Evolutionary conservation across 2,113 vertebrate species (phyloP).

Genomic region (Xenopus laevis): DNA sequence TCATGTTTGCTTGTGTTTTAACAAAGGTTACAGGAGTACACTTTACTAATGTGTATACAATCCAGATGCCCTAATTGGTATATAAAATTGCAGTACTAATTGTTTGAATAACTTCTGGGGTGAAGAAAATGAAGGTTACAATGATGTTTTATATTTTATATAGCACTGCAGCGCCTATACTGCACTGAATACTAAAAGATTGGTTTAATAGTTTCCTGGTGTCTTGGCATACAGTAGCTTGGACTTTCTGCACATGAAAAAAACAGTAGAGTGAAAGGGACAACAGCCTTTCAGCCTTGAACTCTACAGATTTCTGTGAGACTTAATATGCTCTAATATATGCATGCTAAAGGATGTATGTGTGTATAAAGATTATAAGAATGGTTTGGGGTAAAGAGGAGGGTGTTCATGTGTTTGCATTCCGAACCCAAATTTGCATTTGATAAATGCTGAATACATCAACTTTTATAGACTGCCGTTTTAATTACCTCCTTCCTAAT

Average conservation of each 20-base stretch:
- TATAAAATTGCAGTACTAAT: too few species aligned
- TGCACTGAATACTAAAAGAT: background rate
- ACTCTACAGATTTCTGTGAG: slow-evolving; percentile 14
- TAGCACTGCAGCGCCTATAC: too few species aligned
- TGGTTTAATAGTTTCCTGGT: background rate
- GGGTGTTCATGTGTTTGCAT: slow-evolving; percentile 47
- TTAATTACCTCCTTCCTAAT: slow-evolving; percentile 28
- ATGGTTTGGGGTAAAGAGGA: slow-evolving; percentile 33
- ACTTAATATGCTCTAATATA: slow-evolving; percentile 40
- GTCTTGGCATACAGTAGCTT: background rate
- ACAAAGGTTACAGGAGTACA: too few species aligned
- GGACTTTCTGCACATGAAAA: background rate
- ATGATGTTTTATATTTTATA: too few species aligned
- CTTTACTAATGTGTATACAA: too few species aligned
- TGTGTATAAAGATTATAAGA: slow-evolving; percentile 42
- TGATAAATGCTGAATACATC: slow-evolving; percentile 43
- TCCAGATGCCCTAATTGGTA: too few species aligned
- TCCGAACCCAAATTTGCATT: slow-evolving; percentile 54
- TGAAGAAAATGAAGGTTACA: too few species aligned
- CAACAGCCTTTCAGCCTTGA: slow-evolving; percentile 4
- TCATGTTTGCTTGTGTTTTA: too few species aligned
- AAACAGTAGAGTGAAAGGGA: slow-evolving; percentile 5
- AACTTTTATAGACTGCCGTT: slow-evolving; percentile 34
- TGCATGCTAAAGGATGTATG: slow-evolving; percentile 46
- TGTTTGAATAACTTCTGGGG: too few species aligned